phyloP scores from a whole-genome alignment of 2,888 invertebrate species.

The Cephus rjabovi region DNA sequence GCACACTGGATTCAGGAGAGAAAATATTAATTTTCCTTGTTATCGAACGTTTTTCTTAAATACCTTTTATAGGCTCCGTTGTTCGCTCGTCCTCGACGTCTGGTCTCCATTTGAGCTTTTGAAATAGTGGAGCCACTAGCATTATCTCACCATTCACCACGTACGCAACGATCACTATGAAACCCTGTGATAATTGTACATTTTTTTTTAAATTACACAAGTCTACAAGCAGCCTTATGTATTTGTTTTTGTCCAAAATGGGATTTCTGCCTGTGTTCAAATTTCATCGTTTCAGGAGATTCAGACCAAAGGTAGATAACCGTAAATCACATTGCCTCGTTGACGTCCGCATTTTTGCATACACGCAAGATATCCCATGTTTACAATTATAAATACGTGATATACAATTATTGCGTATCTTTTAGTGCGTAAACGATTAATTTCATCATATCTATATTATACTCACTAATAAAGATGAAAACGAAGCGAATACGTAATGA shows the following conservation, averaged over 20 bases:
- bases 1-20: conserved; percentile 63
- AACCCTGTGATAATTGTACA: conserved; percentile 44
- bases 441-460: conserved; percentile 7
- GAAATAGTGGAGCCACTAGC: conserved; percentile 48
- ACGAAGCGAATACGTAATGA: conserved; percentile 72
- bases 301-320: background rate
- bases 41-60: background rate
- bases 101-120: conserved; percentile 51
- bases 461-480: conserved; percentile 73
- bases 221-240: background rate
- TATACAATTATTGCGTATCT: background rate
- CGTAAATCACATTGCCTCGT: background rate
- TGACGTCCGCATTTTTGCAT: background rate
- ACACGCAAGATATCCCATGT: background rate
- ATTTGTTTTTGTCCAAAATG: background rate
- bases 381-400: background rate
- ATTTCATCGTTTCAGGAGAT: background rate
- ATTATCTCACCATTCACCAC: conserved; percentile 51
- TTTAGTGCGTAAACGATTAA: background rate
- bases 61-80: conserved; percentile 62
- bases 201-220: background rate
- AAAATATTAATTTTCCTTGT: background rate
- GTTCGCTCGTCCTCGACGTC: conserved; percentile 47
- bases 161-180: conserved; percentile 51
- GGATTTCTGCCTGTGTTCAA: background rate